Conservation (phyloP, 2,113 vertebrate genomes). For the Silurus asotus region DNA sequence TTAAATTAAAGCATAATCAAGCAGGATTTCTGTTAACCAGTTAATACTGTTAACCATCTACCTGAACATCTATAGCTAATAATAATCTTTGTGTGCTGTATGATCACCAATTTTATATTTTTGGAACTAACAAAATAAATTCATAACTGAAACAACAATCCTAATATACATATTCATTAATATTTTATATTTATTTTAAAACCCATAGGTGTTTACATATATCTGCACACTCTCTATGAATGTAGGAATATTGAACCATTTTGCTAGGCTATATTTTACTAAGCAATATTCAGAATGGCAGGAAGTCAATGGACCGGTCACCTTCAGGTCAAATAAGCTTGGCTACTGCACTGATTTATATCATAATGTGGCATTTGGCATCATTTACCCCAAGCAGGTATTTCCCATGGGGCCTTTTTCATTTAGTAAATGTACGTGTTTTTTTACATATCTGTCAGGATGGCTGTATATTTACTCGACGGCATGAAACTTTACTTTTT, state of each 20-base stretch:
- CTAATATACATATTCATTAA: not conserved
- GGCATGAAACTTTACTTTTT: not conserved
- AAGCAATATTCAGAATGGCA: constrained; percentile 69
- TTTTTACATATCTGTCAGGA: not conserved
- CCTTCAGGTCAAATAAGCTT: constrained; percentile 67
- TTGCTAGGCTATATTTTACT: constrained; percentile 7
- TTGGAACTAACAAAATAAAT: not conserved
- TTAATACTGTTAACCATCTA: not conserved
- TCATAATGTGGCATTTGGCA: constrained; percentile 62
- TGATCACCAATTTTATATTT: not conserved
- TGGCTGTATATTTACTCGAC: not conserved
- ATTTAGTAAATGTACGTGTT: constrained; percentile 6
- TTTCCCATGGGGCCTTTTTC: constrained; percentile 8
- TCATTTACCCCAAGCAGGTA: constrained; percentile 58
- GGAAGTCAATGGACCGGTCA: constrained; percentile 73
- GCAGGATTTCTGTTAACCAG: not conserved
- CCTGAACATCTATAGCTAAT: not conserved
- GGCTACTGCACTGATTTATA: constrained; percentile 69
- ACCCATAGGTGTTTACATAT: not conserved
- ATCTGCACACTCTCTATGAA: not conserved
- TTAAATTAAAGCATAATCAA: not conserved
- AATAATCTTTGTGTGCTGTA: not conserved
- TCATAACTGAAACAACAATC: not conserved
- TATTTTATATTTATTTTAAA: not conserved
- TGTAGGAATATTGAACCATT: constrained; percentile 1